Conservation (phyloP, 1,140 invertebrate species). For the Vollenhovia emeryi region DNA sequence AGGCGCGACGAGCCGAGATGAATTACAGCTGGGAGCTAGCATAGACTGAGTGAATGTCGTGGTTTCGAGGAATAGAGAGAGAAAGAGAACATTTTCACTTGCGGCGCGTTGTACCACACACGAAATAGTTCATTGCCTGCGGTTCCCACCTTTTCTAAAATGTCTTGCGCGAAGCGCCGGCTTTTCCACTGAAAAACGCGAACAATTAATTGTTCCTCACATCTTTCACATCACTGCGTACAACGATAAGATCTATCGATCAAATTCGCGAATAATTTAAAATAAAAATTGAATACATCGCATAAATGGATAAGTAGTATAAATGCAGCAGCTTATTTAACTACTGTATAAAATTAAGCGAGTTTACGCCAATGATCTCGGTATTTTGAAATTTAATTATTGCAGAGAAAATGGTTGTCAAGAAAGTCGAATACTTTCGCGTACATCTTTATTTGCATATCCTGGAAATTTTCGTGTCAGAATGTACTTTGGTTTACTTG, state of each 20-base stretch:
- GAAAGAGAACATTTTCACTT: conserved; percentile 51
- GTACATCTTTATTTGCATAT: conserved; percentile 40
- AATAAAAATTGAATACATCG: neutral
- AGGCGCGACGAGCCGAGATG: conserved; percentile 47
- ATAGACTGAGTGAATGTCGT: conserved; percentile 27
- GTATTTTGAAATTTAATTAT: conserved; percentile 3
- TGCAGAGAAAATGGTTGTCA: neutral
- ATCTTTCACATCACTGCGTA: neutral
- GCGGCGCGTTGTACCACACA: neutral
- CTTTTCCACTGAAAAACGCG: neutral
- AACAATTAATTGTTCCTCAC: neutral
- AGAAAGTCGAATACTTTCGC: conserved; percentile 41
- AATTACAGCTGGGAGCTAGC: conserved; percentile 40
- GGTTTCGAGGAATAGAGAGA: conserved; percentile 15
- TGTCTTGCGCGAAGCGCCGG: neutral
- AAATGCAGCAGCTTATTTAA: neutral
- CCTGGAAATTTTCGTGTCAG: conserved; percentile 27
- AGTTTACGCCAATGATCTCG: neutral
- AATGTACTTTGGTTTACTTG: conserved; percentile 6
- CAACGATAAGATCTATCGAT: neutral
- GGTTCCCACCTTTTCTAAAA: conserved; percentile 32
- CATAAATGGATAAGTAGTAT: neutral
- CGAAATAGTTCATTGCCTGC: conserved; percentile 14
- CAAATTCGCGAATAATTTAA: neutral
- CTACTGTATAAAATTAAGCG: neutral